phyloP scores from a whole-genome alignment of 2,113 vertebrate species.

The Callipepla californica region DNA sequence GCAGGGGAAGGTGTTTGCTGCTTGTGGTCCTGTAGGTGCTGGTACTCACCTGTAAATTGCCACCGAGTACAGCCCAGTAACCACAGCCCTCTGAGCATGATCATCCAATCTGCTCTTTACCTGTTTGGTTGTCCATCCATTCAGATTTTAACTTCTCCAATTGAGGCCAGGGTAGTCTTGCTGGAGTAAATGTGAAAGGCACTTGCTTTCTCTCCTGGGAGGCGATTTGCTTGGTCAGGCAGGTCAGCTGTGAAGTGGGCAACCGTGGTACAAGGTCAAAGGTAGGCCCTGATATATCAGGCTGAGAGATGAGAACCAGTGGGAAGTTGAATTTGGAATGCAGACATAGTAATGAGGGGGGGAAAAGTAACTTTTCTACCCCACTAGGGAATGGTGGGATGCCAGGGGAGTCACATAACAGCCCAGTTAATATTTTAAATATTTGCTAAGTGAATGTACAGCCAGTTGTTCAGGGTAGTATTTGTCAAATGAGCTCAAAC shows the following conservation, averaged over 20 bases:
- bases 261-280: neutral
- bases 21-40: neutral
- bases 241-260: neutral
- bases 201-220: neutral
- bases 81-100: neutral
- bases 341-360: neutral
- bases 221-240: neutral
- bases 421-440: constrained; percentile 36
- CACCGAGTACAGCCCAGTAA: neutral
- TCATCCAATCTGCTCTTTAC: neutral
- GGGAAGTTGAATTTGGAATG: constrained; percentile 7
- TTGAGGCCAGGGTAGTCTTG: neutral
- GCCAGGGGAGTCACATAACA: constrained; percentile 28
- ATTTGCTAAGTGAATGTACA: constrained; percentile 60
- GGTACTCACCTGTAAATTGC: neutral
- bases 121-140: neutral
- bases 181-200: neutral
- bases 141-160: neutral
- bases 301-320: neutral
- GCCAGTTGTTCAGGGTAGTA: constrained; percentile 48
- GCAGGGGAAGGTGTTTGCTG: neutral
- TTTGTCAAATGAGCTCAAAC: constrained; percentile 69
- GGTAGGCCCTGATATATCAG: neutral
- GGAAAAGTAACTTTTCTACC: neutral
- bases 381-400: neutral